A percentile compares a stretch with the other conserved stretches of the same genome.
These are phyloP conservation scores for Eristalis intricaria DNA, from an alignment of 2,888 invertebrate genomes.

Conservation along the genomic window DNA sequence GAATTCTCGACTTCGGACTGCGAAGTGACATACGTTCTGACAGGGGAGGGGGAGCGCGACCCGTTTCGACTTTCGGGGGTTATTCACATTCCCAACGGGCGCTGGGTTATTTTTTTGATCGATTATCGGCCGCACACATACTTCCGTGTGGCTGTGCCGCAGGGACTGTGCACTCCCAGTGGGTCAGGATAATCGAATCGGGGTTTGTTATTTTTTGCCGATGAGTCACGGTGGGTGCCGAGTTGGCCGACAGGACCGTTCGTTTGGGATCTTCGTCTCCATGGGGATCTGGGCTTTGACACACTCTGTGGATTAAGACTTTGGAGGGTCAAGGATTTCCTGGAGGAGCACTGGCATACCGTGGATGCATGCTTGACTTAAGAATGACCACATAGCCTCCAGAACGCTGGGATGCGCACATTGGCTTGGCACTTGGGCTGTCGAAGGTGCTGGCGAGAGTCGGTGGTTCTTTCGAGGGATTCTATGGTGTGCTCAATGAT, in stretches of 20 bases:
- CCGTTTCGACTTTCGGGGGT: constrained; percentile 38
- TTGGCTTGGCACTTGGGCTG: no score
- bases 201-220: background rate
- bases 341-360: no score
- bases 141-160: background rate
- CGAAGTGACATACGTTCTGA: constrained; percentile 56
- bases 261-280: background rate
- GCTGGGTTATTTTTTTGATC: constrained; percentile 63
- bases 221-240: background rate
- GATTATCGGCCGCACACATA: constrained; percentile 56
- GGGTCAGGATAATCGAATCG: background rate
- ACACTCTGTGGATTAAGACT: background rate
- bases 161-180: background rate
- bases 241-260: background rate
- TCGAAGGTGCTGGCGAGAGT: no score
- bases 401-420: no score
- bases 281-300: background rate
- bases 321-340: no score
- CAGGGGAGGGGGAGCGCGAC: background rate
- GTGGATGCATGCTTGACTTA: no score
- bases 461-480: no score
- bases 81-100: constrained; percentile 54
- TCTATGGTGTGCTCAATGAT: no score
- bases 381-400: no score
- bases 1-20: constrained; percentile 28